Evolutionary conservation across 2,888 invertebrate genomes (phyloP).

Genomic region (Diaperis boleti): DNA sequence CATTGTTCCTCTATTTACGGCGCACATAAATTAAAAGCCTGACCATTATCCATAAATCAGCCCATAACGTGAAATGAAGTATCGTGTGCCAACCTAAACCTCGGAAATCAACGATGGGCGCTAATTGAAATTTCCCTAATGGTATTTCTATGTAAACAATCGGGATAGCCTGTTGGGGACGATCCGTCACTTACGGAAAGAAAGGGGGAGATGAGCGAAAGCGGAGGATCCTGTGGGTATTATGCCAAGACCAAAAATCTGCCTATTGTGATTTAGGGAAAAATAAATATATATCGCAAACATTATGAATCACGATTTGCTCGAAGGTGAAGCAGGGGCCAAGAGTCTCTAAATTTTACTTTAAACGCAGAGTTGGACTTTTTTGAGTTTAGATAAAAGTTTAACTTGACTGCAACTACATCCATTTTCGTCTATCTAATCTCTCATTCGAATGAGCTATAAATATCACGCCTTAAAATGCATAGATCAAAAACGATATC

Average conservation of each 20-base stretch:
- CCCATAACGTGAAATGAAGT: constrained; percentile 48
- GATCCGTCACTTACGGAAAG: constrained; percentile 64
- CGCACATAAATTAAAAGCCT: constrained; percentile 43
- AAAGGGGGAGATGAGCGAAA: constrained; percentile 57
- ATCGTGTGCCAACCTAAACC: constrained; percentile 42
- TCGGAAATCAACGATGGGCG: constrained; percentile 49
- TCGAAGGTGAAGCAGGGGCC: no score
- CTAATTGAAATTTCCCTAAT: constrained; percentile 67
- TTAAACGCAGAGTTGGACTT: no score
- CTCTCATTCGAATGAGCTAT: no score
- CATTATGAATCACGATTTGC: no score
- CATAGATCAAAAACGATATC: no score
- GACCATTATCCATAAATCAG: constrained; percentile 46
- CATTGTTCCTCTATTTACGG: constrained; percentile 42
- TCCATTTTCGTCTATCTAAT: no score
- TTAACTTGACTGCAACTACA: no score
- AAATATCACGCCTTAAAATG: no score
- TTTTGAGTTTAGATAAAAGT: no score
- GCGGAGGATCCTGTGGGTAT: constrained; percentile 44
- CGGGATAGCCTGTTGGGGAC: constrained; percentile 60
- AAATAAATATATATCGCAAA: no score
- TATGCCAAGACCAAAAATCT: neutral
- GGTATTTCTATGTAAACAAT: constrained; percentile 66
- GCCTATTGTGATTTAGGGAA: no score
- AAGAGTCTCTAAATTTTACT: no score